A percentile compares a stretch with the other conserved stretches of the same genome.
phyloP scores from a whole-genome alignment of 2,888 invertebrate species.

The Pycnomerus fuliginosus region DNA sequence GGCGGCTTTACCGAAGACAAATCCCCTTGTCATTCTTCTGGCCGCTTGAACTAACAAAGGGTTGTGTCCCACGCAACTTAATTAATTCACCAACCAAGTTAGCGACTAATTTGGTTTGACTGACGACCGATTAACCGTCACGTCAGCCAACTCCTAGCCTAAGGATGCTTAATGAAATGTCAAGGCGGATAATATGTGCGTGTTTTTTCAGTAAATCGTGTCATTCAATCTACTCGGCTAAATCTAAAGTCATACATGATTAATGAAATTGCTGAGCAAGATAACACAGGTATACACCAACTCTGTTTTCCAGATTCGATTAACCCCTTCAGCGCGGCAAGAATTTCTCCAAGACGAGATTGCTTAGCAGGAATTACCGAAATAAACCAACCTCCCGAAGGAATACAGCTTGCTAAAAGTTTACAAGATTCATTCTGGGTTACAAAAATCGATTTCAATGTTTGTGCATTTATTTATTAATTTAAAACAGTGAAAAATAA shows the following conservation, averaged over 20 bases:
- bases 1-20: no score
- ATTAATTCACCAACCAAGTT: conserved; percentile 20
- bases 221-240: no score
- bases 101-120: conserved; percentile 26
- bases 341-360: conserved; percentile 3
- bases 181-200: background rate
- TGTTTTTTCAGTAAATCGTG: background rate
- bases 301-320: conserved; percentile 2
- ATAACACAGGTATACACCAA: background rate
- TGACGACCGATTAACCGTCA: conserved; percentile 21
- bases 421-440: no score
- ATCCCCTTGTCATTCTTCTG: no score
- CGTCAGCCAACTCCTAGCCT: no score
- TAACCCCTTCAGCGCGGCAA: conserved; percentile 1
- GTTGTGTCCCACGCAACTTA: no score
- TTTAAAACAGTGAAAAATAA: no score
- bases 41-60: no score
- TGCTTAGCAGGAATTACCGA: conserved; percentile 4
- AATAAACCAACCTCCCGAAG: conserved; percentile 5
- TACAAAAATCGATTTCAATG: no score
- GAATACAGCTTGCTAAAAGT: no score
- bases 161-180: background rate
- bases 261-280: conserved; percentile 2
- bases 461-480: no score
- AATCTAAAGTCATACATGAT: conserved; percentile 5